phyloP scores from a whole-genome alignment of 2,113 vertebrate genomes.

The Pterocles orientalis region DNA sequence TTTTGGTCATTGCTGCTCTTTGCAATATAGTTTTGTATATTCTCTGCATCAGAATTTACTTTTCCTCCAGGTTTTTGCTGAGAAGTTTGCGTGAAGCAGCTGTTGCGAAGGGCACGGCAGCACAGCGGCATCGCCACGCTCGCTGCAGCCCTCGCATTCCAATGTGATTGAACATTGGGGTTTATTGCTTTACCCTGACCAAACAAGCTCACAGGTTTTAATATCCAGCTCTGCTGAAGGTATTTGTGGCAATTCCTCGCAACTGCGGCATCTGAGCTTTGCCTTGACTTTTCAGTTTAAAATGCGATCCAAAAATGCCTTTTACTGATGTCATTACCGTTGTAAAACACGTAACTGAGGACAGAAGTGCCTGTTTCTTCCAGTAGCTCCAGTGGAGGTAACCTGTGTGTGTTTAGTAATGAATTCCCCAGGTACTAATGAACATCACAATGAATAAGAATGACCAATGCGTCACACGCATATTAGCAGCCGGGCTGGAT shows the following conservation, averaged over 20 bases:
- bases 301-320: not conserved
- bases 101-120: not conserved
- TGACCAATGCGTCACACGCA: not conserved
- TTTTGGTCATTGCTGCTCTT: conserved; percentile 19
- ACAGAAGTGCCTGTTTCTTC: conserved; percentile 34
- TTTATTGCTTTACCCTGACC: conserved; percentile 54
- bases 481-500: not conserved
- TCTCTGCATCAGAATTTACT: not conserved
- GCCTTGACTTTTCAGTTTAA: not conserved
- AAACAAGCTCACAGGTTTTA: conserved; percentile 54
- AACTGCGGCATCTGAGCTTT: not conserved
- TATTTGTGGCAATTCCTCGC: conserved; percentile 34
- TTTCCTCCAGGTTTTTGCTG: not conserved
- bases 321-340: conserved; percentile 12
- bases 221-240: conserved; percentile 34
- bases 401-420: conserved; percentile 22
- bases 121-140: not conserved
- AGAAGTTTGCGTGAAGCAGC: not conserved
- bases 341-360: conserved; percentile 10
- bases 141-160: conserved; percentile 19
- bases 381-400: conserved; percentile 29
- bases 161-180: conserved; percentile 49
- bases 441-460: conserved; percentile 49
- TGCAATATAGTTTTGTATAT: not conserved
- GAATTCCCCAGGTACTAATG: conserved; percentile 63